These are phyloP conservation scores for Phortica magna DNA, from an alignment of 2,888 invertebrate species.

Conservation along the genomic window DNA sequence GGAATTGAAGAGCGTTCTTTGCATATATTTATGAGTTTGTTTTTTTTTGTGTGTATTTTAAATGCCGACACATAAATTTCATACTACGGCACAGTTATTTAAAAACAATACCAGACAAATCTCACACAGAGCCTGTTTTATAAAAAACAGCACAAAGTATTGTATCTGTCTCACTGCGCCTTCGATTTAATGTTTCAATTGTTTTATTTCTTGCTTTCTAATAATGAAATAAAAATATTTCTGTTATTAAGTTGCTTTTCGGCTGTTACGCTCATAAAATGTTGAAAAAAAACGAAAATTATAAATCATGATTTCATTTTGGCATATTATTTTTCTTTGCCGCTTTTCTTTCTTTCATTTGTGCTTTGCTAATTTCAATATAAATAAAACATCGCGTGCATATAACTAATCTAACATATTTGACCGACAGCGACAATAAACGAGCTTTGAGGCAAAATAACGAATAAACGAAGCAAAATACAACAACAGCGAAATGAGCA, in stretches of 20 bases:
- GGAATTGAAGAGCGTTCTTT: not conserved
- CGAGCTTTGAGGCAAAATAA: conserved; percentile 22
- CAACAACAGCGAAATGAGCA: conserved; percentile 62
- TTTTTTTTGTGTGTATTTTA: not conserved
- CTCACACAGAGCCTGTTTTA: no score
- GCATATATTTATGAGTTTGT: not conserved
- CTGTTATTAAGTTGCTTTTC: not conserved
- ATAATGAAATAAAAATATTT: no score
- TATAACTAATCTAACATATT: conserved; percentile 67
- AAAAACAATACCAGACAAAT: not conserved
- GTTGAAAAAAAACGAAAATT: conserved; percentile 8
- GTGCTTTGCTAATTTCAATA: conserved; percentile 2
- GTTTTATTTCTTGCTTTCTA: no score
- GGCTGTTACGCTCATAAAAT: not conserved
- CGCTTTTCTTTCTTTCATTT: not conserved
- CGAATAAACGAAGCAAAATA: conserved; percentile 24
- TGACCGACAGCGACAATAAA: conserved; percentile 64
- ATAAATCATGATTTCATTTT: conserved; percentile 43
- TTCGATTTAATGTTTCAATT: no score
- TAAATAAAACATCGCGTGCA: conserved; percentile 63
- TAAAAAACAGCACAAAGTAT: no score
- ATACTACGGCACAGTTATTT: not conserved
- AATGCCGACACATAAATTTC: conserved; percentile 10
- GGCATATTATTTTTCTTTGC: not conserved
- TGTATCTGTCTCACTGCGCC: no score